Base-by-base conservation (phyloP, 2,113 vertebrate genomes). In the Nipponia nippon region DNA sequence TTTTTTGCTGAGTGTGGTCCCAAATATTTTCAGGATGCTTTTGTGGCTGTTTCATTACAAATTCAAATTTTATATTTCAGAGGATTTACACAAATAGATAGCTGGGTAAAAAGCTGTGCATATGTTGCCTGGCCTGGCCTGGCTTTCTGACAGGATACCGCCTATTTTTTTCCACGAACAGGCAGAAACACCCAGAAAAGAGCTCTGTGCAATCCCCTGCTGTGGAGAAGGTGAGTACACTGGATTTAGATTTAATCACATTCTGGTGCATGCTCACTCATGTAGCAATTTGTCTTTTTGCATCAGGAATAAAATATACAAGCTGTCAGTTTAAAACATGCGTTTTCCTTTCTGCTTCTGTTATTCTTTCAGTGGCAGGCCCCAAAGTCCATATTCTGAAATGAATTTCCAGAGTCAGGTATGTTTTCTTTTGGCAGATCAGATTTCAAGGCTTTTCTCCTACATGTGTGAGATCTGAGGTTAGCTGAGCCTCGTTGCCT, bases 261-360 rank as follows among this genome's bases (percentile, higher is more conserved):
- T 92, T 87, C 82, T 92, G 66, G 23, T 95, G n/a, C 59, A 65
- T 80, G 63, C 78, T 95, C 65, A 72, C 34, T 89, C 84, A 49
- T 58, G 79, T 65, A 77, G 72, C 36, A 82, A 82, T 88, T 93
- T 93, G 85, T 79, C 67, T 92, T 90, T 84, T 82, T 75, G 65
- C 71, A 86, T 75, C 85, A 95, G 59, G 73, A 88, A 80, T 80
- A 86, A 95, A 96, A 89, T 80, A 79, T 4, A 71, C 25, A 89
- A 56, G 50, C 34, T 92, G 78, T 91, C 81, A 59, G 56, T 79
- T 86, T 91, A 92, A 97, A 96, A 91, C 79, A 34, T 40, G n/a
- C 11, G 10, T 89, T 96, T 96, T 93, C 55, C 80, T 63, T 94
- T 84, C 90, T 96, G 49, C 42, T 93, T 83, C 80, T 96, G 63